Percentiles rank a stretch among this genome's conserved stretches.
These are phyloP conservation scores for Gymnopithys bicolor DNA, from an alignment of 2,797 vertebrate genomes.

Conservation along the genomic window DNA sequence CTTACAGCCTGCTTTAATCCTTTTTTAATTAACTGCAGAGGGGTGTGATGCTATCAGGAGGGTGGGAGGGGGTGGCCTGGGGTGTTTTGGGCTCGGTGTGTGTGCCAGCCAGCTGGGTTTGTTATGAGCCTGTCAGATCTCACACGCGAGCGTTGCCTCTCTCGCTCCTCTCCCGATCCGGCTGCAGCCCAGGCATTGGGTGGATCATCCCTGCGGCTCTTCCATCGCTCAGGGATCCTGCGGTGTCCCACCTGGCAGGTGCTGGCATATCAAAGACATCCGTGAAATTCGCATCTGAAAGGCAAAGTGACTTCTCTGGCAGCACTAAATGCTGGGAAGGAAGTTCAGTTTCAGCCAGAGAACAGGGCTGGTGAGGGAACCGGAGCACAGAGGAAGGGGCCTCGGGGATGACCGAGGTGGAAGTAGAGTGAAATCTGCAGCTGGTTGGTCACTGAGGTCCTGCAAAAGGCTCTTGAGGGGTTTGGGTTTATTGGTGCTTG, in stretches of 20 bases:
- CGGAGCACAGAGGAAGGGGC: background rate
- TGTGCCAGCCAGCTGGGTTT: conserved; percentile 55
- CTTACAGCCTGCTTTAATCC: conserved; percentile 53
- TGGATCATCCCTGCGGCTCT: background rate
- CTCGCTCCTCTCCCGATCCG: background rate
- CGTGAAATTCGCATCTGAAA: background rate
- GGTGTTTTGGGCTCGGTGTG: conserved; percentile 36
- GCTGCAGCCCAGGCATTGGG: background rate
- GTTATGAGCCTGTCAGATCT: conserved; percentile 44
- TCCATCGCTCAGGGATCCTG: background rate
- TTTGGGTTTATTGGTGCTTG: background rate
- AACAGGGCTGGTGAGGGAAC: background rate
- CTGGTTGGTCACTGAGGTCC: background rate
- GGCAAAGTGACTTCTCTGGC: background rate
- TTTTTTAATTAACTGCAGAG: conserved; percentile 58
- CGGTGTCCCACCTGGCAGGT: background rate
- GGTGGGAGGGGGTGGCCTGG: conserved; percentile 44
- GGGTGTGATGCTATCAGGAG: conserved; percentile 53
- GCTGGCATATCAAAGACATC: background rate
- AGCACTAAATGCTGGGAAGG: background rate
- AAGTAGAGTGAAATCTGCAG: background rate
- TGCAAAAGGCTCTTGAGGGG: background rate
- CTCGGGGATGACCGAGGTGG: accelerated
- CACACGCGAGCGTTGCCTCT: background rate
- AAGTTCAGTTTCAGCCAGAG: background rate